Evolutionary conservation across 2,888 invertebrate genomes (phyloP).

Genomic region (Magallana nippona): DNA sequence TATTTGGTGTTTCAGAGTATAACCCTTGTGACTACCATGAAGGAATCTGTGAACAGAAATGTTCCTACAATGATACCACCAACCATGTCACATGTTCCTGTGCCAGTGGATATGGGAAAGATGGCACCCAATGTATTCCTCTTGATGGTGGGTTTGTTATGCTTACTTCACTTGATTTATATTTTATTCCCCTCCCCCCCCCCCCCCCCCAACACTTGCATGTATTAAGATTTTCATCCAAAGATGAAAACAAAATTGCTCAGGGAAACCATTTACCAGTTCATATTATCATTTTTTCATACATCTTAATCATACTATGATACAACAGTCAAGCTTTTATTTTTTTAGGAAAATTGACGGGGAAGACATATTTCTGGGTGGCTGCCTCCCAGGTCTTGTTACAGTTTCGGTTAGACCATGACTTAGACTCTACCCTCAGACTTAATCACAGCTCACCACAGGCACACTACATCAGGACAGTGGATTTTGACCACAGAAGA

Average conservation of each 20-base stretch:
- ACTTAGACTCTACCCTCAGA: conserved; percentile 53
- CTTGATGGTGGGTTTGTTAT: background rate
- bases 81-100: background rate
- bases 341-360: background rate
- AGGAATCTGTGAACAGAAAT: conserved; percentile 15
- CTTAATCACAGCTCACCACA: conserved; percentile 50
- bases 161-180: too few relatives aligned
- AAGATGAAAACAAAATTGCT: too few relatives aligned
- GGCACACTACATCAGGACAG: conserved; percentile 63
- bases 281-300: too few relatives aligned
- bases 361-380: background rate
- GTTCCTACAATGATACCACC: background rate
- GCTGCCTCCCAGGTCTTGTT: background rate
- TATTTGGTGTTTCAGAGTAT: conserved; percentile 2
- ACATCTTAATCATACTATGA: background rate
- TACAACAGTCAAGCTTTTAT: too few relatives aligned
- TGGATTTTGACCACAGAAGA: conserved; percentile 86
- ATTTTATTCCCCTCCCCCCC: too few relatives aligned
- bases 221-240: too few relatives aligned
- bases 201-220: too few relatives aligned
- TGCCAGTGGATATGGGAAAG: background rate
- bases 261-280: too few relatives aligned
- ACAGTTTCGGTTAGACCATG: background rate
- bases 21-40: conserved; percentile 23
- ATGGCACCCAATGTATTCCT: conserved; percentile 1